A percentile compares a stretch with the other conserved stretches of the same genome.
Conservation (phyloP, 2,888 invertebrate genomes). For the Bembecia ichneumoniformis region DNA sequence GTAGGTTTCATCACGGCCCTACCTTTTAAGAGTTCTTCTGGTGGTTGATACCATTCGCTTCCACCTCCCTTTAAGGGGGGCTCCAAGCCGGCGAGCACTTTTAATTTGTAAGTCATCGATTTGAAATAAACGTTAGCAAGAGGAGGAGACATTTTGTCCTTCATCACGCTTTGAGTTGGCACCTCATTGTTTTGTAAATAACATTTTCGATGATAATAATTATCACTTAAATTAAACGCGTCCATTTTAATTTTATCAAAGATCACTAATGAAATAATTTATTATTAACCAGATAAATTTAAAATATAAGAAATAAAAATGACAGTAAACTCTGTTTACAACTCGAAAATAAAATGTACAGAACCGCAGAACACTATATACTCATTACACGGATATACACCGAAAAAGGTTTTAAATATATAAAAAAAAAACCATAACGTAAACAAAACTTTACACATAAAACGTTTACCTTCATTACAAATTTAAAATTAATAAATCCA, state of each 20-base stretch:
- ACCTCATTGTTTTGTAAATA: constrained; percentile 44
- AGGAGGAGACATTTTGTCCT: constrained; percentile 37
- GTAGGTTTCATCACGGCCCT: constrained; percentile 42
- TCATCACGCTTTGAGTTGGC: constrained; percentile 50
- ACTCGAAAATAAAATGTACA: too few relatives aligned
- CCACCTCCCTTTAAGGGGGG: constrained; percentile 55
- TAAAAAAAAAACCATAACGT: too few relatives aligned
- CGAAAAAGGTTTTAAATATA: too few relatives aligned
- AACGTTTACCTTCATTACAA: too few relatives aligned
- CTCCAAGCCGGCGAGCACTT: constrained; percentile 48
- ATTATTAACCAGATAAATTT: too few relatives aligned
- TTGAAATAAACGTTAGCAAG: constrained; percentile 55
- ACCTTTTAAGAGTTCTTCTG: constrained; percentile 39
- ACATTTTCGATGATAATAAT: constrained; percentile 47
- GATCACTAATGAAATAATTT: constrained; percentile 3
- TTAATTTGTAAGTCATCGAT: constrained; percentile 43
- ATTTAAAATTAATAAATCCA: too few relatives aligned
- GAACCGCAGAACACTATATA: too few relatives aligned
- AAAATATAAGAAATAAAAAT: too few relatives aligned
- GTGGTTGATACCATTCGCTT: constrained; percentile 47
- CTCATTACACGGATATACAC: too few relatives aligned
- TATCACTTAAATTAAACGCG: constrained; percentile 28
- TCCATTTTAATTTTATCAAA: constrained; percentile 17
- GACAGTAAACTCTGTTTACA: too few relatives aligned
- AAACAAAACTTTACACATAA: too few relatives aligned